Conservation (phyloP, 2,113 vertebrate species). For the Penelope pileata region DNA sequence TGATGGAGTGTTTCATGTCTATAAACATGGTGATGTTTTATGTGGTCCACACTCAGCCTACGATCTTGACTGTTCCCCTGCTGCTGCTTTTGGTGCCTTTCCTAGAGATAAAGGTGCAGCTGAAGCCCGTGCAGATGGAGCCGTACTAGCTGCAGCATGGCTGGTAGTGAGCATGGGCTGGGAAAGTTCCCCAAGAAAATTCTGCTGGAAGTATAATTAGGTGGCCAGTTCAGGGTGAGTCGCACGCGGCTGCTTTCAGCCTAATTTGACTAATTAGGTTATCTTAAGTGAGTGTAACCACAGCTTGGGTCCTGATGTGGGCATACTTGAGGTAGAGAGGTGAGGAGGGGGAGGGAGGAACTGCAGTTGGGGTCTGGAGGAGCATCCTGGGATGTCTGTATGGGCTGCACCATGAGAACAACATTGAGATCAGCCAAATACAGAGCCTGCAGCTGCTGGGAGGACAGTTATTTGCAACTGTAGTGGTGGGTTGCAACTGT, state of each 20-base stretch:
- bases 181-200: neutral
- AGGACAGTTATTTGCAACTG: neutral
- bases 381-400: neutral
- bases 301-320: neutral
- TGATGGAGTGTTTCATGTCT: neutral
- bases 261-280: neutral
- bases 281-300: neutral
- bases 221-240: neutral
- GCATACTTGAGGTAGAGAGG: neutral
- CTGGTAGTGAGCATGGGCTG: rapidly evolving
- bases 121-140: neutral
- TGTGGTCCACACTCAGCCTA: neutral
- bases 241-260: neutral
- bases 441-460: neutral
- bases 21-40: neutral
- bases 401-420: neutral
- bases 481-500: too few species aligned
- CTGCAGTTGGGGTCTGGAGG: neutral
- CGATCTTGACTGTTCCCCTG: neutral
- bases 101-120: neutral
- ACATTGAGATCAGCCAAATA: neutral
- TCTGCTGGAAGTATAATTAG: neutral
- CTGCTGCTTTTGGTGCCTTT: neutral
- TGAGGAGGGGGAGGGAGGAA: neutral
- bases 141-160: neutral